Evolutionary conservation across 1,140 invertebrate genomes (phyloP), one percentile per base, ranked within the genome.

Genomic region (Drosophila punjabiensis): DNA sequence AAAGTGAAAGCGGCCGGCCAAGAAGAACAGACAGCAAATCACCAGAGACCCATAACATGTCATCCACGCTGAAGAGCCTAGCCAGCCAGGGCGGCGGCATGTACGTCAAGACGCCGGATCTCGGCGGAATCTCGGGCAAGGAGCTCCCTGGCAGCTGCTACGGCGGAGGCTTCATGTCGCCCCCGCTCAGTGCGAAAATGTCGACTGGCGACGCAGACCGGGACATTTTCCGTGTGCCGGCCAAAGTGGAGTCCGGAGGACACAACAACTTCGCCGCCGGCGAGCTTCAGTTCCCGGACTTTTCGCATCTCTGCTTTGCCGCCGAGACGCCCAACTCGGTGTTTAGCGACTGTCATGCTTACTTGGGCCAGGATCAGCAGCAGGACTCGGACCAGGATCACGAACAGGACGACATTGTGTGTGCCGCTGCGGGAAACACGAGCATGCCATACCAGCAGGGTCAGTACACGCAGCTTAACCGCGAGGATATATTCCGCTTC

Each of bases 401-500:
- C 9, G 86, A 82, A 33, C 73, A 68, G 14, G 86, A 82, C 45
- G 89, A 86, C 24, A 90, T 90, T 14, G 87, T 90, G 6, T 90
- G 87, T 41, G 87, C 87, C 0, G 14, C 55, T 0, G 67, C 67
- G 1, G 81, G 75, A 16, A 65, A 67, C 9, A 69, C 71, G 3
- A 76, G 82, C 2, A 86, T 75, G 56, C 76, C 56, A 8, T 90
- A 82, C 56, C 89, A 90, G 50, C 82, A 90, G 86, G 86, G 86
- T 14, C 86, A 90, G 33, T 90, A 90, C 58, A 82, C 83, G 1
- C 84, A 91, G 56, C 71, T 90, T 2, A 88, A 87, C 35, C 78
- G 90, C 18, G 91, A 93, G 68, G 91, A 92, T 66, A 80, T 93
- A 28, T 93, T 93, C 47, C 92, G 92, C 24, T 93, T 93, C 50